Evolutionary conservation across 1,140 invertebrate genomes (phyloP).

Genomic region (Drosophila ogumai): DNA sequence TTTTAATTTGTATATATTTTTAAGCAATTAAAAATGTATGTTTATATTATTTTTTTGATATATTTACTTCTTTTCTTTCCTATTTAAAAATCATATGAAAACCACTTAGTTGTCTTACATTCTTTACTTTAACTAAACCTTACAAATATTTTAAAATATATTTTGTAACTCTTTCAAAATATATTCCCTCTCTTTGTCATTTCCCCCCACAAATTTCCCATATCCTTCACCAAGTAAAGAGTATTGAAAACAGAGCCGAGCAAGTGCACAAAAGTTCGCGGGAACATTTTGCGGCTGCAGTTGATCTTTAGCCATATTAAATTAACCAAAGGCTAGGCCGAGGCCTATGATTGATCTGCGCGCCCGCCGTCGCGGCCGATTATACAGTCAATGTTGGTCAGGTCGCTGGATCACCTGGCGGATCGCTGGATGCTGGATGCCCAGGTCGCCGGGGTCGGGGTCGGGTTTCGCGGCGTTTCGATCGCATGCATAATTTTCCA

Average conservation of each 20-base stretch:
- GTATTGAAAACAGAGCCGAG: conserved; percentile 47
- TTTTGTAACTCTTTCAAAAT: not conserved
- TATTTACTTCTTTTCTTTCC: too few relatives aligned
- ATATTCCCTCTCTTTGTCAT: not conserved
- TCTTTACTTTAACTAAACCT: not conserved
- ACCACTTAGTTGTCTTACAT: rapidly evolving
- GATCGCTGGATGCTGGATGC: conserved; percentile 7
- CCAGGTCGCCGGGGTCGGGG: conserved; percentile 54
- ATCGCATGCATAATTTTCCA: conserved; percentile 77
- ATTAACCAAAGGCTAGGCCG: conserved; percentile 73
- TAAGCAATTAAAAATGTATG: not conserved
- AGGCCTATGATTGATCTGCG: conserved; percentile 78
- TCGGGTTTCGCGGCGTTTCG: conserved; percentile 58
- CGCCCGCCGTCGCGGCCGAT: conserved; percentile 63
- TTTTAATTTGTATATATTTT: not conserved
- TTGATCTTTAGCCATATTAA: conserved; percentile 83
- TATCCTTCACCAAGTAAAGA: not conserved
- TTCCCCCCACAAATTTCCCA: not conserved
- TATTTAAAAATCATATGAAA: not conserved
- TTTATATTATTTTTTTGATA: too few relatives aligned
- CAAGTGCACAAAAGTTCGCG: conserved; percentile 78
- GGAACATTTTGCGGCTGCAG: conserved; percentile 73
- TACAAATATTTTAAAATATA: not conserved
- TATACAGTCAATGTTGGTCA: conserved; percentile 70
- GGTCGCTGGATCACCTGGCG: conserved; percentile 53